A percentile compares a stretch with the other conserved stretches of the same genome.
Conservation (phyloP, 2,113 vertebrate genomes). For the Dipodomys stephensi region DNA sequence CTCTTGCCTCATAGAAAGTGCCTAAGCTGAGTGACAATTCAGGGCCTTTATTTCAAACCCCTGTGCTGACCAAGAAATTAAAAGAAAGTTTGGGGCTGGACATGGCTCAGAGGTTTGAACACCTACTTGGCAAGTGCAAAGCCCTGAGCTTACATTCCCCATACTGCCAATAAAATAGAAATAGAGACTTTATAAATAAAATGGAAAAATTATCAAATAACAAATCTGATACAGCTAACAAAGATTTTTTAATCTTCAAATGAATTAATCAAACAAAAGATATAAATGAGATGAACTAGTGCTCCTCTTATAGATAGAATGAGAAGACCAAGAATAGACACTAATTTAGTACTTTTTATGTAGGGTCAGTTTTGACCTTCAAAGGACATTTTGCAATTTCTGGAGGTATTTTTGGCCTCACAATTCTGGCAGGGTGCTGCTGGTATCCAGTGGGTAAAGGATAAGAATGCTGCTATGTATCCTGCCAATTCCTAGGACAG, state of each 20-base stretch:
- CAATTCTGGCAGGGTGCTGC: background rate
- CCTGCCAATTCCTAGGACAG: background rate
- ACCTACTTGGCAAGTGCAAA: no score
- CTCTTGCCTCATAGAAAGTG: slow-evolving; percentile 12
- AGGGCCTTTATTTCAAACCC: no score
- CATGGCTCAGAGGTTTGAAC: no score
- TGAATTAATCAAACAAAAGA: slow-evolving; percentile 44
- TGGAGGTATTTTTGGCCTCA: background rate
- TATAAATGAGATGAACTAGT: slow-evolving; percentile 29
- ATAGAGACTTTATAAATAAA: background rate
- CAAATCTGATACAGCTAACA: slow-evolving; percentile 3
- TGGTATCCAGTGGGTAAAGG: background rate
- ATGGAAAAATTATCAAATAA: slow-evolving; percentile 37
- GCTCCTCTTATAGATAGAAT: slow-evolving; percentile 34
- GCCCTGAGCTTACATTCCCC: no score
- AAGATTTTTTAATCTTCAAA: background rate
- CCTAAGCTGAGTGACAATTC: background rate
- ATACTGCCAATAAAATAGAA: background rate
- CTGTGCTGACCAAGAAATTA: no score
- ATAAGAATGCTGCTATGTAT: background rate
- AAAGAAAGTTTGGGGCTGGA: no score
- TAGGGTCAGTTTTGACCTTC: background rate
- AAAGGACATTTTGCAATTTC: slow-evolving; percentile 11
- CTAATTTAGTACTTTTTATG: background rate
- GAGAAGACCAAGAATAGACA: slow-evolving; percentile 30